Conservation (phyloP, 2,888 invertebrate genomes). For the Lepidochrysops patricia region DNA sequence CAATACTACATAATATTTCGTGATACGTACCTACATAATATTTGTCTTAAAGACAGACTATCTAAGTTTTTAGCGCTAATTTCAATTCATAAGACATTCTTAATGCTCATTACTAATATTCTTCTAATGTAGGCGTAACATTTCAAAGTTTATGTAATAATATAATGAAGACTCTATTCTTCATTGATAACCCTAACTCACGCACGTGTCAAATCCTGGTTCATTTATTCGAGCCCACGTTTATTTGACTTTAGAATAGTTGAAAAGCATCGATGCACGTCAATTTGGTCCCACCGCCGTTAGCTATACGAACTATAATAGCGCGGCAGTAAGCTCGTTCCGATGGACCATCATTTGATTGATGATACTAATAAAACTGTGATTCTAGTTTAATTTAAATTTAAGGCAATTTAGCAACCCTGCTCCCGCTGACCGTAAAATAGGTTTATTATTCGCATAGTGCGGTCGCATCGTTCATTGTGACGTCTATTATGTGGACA, state of each 20-base stretch:
- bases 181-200: constrained; percentile 27
- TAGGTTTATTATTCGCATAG: constrained; percentile 52
- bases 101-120: too few relatives aligned
- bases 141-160: background rate
- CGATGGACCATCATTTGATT: constrained; percentile 64
- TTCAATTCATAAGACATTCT: too few relatives aligned
- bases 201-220: constrained; percentile 61
- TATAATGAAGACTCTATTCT: background rate
- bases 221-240: constrained; percentile 66
- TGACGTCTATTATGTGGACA: constrained; percentile 31
- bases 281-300: constrained; percentile 35
- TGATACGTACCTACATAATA: background rate
- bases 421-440: constrained; percentile 63
- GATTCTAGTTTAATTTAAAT: constrained; percentile 74
- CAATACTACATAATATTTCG: too few relatives aligned
- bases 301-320: constrained; percentile 44
- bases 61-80: too few relatives aligned
- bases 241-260: constrained; percentile 66
- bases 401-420: constrained; percentile 67
- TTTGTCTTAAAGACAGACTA: too few relatives aligned
- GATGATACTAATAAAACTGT: constrained; percentile 72
- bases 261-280: constrained; percentile 33
- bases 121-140: too few relatives aligned
- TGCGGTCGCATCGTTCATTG: constrained; percentile 47
- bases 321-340: constrained; percentile 34